Percentiles rank a stretch among this genome's conserved stretches.
Evolutionary conservation across 1,140 invertebrate species (phyloP).

Genomic region (Ditylenchus dipsaci): DNA sequence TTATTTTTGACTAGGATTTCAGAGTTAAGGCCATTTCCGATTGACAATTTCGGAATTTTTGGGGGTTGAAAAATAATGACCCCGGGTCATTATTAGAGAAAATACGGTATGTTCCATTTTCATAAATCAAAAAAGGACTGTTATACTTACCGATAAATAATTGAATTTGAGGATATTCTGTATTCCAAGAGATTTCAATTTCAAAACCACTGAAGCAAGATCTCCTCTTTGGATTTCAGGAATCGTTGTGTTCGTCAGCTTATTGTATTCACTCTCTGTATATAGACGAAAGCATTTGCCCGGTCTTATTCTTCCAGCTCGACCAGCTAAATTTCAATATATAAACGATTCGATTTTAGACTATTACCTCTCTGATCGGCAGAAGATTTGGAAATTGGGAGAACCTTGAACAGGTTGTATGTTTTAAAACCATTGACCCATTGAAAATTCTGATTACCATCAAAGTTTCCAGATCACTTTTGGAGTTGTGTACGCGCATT

Average conservation of each 20-base stretch:
- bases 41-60: too few relatives aligned
- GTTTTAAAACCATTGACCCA: not conserved
- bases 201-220: constrained; percentile 76
- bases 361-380: constrained; percentile 78
- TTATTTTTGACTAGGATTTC: too few relatives aligned
- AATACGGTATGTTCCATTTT: too few relatives aligned
- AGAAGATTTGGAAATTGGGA: constrained; percentile 65
- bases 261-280: constrained; percentile 71
- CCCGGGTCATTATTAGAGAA: too few relatives aligned
- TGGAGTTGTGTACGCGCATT: constrained; percentile 79
- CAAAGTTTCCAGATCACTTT: constrained; percentile 77
- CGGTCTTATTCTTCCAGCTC: constrained; percentile 76
- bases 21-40: too few relatives aligned
- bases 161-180: constrained; percentile 70
- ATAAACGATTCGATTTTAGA: too few relatives aligned
- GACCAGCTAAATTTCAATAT: too few relatives aligned
- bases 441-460: constrained; percentile 75
- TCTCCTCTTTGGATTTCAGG: constrained; percentile 90
- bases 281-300: constrained; percentile 74
- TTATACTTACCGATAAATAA: constrained; percentile 60
- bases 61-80: too few relatives aligned
- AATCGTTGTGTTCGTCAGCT: constrained; percentile 69
- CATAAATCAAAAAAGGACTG: not conserved
- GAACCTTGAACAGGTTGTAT: not conserved
- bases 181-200: constrained; percentile 90